Evolutionary conservation across 2,888 invertebrate species (phyloP), one percentile per base, ranked within the genome.

Genomic region (Anticlea derivata): DNA sequence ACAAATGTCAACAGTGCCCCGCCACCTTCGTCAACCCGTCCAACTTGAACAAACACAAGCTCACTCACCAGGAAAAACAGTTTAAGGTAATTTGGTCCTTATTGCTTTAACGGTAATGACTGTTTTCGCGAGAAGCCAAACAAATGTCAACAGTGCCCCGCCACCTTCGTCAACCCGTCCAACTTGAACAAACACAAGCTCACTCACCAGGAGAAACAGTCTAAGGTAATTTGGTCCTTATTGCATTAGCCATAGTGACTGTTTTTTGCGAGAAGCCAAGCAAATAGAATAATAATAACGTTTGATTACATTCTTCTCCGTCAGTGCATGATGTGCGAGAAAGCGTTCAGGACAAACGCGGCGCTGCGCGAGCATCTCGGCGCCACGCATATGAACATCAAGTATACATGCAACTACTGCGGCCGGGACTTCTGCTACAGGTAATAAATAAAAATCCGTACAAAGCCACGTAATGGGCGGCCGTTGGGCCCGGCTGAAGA

Each of bases 121-220:
- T 11, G 2, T 3, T 17, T 17, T 17, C 2, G 4, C 2, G 90
- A 89, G 70, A 89, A 89, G 63, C 90, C 90, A 0, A 87, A 90
- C 70, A 83, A 84, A 62, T 90, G 90, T 38, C 50, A 73, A 26
- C 78, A 91, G 51, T 94, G 94, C 65, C 87, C 91, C 1, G 86
- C 92, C 11, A 92, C 91, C 11, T 94, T 94, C 68, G 93, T 92
- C 60, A 93, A 93, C 67, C 92, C 92, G 2, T 93, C 93, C 8
- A 94, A 94, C 72, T 82, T 94, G 48, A 94, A 93, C 67, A 94
- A 94, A 70, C 94, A 94, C 67, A 86, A 92, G 58, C 83, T 92
- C 0, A 92, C 92, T 0, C 94, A 94, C 29, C 86, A 86, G 64
- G 89, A 83, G 59, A 90, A 90, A 58, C 89, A 86, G 63, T 88